A percentile compares a stretch with the other conserved stretches of the same genome.
Evolutionary conservation across 2,113 vertebrate species (phyloP).

Genomic region (Lates calcarifer): DNA sequence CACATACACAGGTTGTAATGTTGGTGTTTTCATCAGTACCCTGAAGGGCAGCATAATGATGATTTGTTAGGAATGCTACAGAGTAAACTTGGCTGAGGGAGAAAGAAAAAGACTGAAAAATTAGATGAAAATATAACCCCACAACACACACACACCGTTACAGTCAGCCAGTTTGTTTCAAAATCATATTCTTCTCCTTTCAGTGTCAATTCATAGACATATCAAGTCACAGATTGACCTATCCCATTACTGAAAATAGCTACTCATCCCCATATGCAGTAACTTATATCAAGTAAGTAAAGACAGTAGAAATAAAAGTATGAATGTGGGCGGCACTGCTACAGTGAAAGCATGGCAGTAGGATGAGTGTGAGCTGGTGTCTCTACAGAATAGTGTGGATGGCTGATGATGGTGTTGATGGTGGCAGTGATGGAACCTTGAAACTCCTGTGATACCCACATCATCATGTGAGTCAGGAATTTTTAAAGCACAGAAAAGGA

Average conservation of each 20-base stretch:
- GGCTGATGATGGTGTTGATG: conserved; percentile 25
- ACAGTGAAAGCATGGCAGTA: background rate
- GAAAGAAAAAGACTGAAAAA: background rate
- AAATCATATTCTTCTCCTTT: background rate
- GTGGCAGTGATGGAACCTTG: conserved; percentile 1
- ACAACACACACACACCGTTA: background rate
- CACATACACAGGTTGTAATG: background rate
- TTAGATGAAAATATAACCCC: background rate
- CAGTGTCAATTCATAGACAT: background rate
- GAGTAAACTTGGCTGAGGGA: background rate
- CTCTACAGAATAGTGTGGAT: background rate
- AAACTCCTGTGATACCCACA: conserved; percentile 32
- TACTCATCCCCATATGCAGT: background rate
- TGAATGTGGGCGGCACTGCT: background rate
- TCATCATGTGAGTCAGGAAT: conserved; percentile 12
- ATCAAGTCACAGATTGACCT: background rate
- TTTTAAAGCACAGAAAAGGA: conserved; percentile 12
- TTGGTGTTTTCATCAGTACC: conserved; percentile 4
- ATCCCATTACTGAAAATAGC: background rate
- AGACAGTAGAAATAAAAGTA: background rate
- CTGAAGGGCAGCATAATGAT: conserved; percentile 3
- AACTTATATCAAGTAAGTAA: background rate
- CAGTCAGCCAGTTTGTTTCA: background rate
- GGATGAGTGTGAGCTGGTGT: background rate
- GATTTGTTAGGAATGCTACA: background rate